These are phyloP conservation scores for Therioaphis trifolii DNA, from an alignment of 2,888 invertebrate genomes.

Conservation along the genomic window DNA sequence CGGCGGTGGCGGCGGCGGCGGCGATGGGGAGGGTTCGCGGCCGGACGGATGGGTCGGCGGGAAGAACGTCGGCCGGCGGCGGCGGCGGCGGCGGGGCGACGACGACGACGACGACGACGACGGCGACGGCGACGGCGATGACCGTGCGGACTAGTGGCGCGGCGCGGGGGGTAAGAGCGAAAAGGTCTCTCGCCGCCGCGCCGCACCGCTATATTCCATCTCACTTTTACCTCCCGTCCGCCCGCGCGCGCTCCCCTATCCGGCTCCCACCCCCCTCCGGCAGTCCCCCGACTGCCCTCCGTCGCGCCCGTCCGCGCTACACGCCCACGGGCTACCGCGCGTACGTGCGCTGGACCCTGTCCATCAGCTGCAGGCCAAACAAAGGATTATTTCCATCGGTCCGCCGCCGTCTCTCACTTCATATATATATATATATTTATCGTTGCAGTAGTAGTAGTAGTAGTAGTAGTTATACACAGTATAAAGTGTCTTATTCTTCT, in stretches of 20 bases:
- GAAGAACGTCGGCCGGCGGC: no score
- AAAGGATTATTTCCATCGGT: slow-evolving; percentile 60
- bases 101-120: no score
- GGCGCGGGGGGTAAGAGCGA: background rate
- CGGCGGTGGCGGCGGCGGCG: background rate
- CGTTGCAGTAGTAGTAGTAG: no score
- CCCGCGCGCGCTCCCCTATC: background rate
- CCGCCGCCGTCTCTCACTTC: slow-evolving; percentile 37
- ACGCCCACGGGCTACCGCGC: slow-evolving; percentile 35
- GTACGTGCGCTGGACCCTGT: slow-evolving; percentile 61
- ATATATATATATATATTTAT: no score
- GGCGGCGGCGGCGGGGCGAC: no score
- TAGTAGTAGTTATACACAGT: background rate
- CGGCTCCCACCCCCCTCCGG: background rate
- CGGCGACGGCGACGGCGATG: no score
- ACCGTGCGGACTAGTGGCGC: no score
- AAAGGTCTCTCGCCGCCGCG: slow-evolving; percentile 35
- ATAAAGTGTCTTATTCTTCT: slow-evolving; percentile 38
- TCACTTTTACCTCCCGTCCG: background rate
- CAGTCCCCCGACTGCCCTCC: background rate
- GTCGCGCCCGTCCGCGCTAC: background rate
- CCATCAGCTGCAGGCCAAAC: slow-evolving; percentile 62
- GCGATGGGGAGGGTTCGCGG: background rate
- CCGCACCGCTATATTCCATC: slow-evolving; percentile 15
- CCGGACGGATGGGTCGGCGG: background rate